Base-by-base conservation (phyloP, 2,888 invertebrate genomes). In the Cristatella mucedo region DNA sequence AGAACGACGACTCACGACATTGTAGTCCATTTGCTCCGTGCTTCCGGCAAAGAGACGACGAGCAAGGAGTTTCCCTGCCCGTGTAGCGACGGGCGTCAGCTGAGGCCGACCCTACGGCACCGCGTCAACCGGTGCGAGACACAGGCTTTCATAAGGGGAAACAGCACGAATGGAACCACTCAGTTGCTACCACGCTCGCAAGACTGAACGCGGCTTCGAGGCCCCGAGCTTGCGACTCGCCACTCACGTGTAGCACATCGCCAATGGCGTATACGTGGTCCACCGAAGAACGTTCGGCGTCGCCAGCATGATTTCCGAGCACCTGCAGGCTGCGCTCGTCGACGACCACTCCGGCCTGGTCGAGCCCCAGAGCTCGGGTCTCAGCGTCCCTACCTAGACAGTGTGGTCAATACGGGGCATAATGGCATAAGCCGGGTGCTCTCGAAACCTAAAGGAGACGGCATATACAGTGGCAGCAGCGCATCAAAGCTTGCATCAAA, bases 171-270 rank as follows among this genome's bases (percentile, higher is more conserved):
- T n/a, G n/a, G n/a, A n/a, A n/a, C n/a, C n/a, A n/a, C n/a, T n/a
- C n/a, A n/a, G n/a, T n/a, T n/a, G n/a, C n/a, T n/a, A n/a, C n/a
- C n/a, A n/a, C n/a, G n/a, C n/a, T n/a, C n/a, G n/a, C n/a, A n/a
- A n/a, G n/a, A n/a, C n/a, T n/a, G n/a, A n/a, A n/a, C n/a, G n/a
- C n/a, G n/a, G n/a, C n/a, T n/a, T n/a, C n/a, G n/a, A n/a, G n/a
- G n/a, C n/a, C n/a, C n/a, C n/a, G n/a, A n/a, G n/a, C n/a, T n/a
- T n/a, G n/a, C n/a, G n/a, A n/a, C n/a, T n/a, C n/a, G n/a, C n/a
- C 18, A 68, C 76, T 73, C 53, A 78, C 81, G 53, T 79, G 73
- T 47, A 85, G 71, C 54, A 86, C 80, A 6, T 80, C 80, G 50
- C 59, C 59, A 11, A 59, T 49, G 11, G 53, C 58, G 40, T 50